These are phyloP conservation scores for Diorhabda elongata DNA, from an alignment of 1,140 invertebrate species.

Conservation along the genomic window DNA sequence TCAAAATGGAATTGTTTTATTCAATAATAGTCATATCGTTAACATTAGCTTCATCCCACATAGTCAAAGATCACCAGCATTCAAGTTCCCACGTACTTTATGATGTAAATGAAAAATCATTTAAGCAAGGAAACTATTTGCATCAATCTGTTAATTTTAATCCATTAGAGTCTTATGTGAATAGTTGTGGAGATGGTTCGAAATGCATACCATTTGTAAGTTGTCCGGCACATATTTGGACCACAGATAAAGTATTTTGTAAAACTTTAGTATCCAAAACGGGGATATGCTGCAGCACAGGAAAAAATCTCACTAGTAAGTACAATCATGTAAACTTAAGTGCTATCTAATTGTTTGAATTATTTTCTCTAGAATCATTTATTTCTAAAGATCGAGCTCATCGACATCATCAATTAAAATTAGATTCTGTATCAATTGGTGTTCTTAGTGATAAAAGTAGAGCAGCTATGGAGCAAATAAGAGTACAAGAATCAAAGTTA, in stretches of 20 bases:
- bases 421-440: constrained; percentile 31
- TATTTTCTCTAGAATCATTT: constrained; percentile 9
- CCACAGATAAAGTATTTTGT: constrained; percentile 49
- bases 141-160: background rate
- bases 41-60: background rate
- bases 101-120: background rate
- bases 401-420: constrained; percentile 24
- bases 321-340: background rate
- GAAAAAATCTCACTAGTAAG: constrained; percentile 55
- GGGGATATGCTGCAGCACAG: constrained; percentile 58
- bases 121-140: background rate
- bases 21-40: background rate
- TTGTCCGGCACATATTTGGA: constrained; percentile 57
- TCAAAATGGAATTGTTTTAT: background rate
- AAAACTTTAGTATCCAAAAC: constrained; percentile 46
- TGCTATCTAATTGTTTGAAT: background rate
- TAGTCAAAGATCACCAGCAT: background rate
- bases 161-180: background rate
- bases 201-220: constrained; percentile 56
- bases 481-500: constrained; percentile 32
- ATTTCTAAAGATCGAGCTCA: constrained; percentile 25
- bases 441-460: constrained; percentile 30
- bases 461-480: constrained; percentile 32
- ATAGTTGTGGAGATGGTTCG: constrained; percentile 2
- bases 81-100: constrained; percentile 5